Percentiles rank a stretch among this genome's conserved stretches.
Conservation (phyloP, 2,888 invertebrate species). For the Cerastis rubricosa region DNA sequence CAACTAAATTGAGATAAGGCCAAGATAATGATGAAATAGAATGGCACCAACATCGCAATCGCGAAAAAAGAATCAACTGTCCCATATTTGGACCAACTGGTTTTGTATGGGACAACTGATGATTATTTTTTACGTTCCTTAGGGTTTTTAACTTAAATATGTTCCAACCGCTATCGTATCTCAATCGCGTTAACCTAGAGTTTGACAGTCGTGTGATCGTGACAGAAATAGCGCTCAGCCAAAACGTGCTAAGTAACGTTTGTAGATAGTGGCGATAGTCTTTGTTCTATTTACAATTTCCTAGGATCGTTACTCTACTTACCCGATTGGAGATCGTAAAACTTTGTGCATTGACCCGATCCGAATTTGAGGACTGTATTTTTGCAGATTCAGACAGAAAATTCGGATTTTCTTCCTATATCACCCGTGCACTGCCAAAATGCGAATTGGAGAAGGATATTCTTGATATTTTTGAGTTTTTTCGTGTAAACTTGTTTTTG, state of each 20-base stretch:
- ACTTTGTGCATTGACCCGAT: slow-evolving; percentile 19
- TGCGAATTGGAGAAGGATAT: neutral
- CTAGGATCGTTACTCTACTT: slow-evolving; percentile 1
- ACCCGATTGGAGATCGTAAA: slow-evolving; percentile 8
- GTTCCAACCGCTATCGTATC: neutral
- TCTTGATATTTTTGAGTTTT: neutral
- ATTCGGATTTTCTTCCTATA: slow-evolving; percentile 21
- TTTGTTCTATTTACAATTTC: neutral
- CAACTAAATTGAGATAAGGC: too few relatives aligned
- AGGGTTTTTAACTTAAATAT: neutral
- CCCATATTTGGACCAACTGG: too few relatives aligned
- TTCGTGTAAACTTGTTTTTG: neutral
- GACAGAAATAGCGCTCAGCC: neutral
- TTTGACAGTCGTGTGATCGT: neutral
- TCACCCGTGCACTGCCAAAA: slow-evolving; percentile 5
- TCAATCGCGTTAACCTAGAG: neutral
- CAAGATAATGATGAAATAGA: too few relatives aligned
- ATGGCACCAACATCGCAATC: too few relatives aligned
- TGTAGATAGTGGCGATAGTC: neutral
- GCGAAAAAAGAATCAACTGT: too few relatives aligned
- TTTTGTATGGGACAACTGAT: too few relatives aligned
- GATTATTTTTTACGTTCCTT: neutral
- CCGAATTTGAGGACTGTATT: neutral
- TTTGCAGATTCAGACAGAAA: neutral
- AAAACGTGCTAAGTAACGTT: neutral